Evolutionary conservation across 35 echinoderm and acorn worm genomes (phyloP).

Genomic region (Heliocidaris erythrogramma): DNA sequence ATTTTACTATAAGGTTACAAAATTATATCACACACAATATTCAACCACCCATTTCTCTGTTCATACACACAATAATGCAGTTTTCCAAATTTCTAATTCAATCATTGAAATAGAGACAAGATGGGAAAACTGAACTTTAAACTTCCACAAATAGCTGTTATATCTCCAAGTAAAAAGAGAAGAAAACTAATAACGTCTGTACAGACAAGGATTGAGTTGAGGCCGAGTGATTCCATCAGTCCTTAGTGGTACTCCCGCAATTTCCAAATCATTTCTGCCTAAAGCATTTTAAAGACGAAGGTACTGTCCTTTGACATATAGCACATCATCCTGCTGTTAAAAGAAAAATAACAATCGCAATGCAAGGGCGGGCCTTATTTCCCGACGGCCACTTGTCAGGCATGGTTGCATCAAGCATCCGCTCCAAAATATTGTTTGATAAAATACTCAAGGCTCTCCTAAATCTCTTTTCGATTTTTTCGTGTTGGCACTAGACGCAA

Average conservation of each 20-base stretch:
- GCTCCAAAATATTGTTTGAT: not conserved
- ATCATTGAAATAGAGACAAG: not conserved
- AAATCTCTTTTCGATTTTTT: not conserved
- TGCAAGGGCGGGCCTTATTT: not conserved
- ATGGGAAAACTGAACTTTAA: not conserved
- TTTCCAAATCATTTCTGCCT: not conserved
- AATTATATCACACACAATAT: too few relatives aligned
- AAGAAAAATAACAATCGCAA: not conserved
- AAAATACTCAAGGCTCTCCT: slow-evolving; percentile 3
- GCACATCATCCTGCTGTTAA: not conserved
- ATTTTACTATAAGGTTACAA: too few relatives aligned
- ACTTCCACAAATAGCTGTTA: not conserved
- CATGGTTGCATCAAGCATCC: slow-evolving; percentile 8
- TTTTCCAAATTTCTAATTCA: not conserved
- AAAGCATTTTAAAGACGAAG: not conserved
- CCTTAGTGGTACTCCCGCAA: not conserved
- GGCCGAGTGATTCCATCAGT: not conserved
- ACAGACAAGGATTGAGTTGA: not conserved
- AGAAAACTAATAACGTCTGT: not conserved
- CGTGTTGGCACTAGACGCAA: slow-evolving; percentile 28
- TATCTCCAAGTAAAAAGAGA: not conserved
- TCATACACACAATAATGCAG: not conserved
- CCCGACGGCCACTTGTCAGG: not conserved
- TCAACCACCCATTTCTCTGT: not conserved
- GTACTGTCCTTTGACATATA: not conserved